Evolutionary conservation across 2,888 invertebrate genomes (phyloP).

Genomic region (Oegoconia quadripuncta): DNA sequence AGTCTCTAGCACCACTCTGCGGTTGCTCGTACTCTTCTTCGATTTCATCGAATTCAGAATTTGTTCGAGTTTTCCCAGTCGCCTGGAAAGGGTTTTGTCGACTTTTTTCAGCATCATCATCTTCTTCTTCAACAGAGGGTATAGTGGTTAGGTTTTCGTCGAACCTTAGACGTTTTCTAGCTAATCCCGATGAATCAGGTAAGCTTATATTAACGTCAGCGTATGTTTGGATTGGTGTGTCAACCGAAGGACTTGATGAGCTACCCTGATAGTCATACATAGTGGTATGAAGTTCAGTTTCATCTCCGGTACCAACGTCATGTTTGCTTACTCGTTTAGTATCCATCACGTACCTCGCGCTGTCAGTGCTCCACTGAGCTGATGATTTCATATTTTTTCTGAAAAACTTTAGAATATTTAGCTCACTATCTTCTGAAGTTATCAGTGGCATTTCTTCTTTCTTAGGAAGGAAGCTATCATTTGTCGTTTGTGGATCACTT

Average conservation of each 20-base stretch:
- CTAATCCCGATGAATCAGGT: slow-evolving; percentile 8
- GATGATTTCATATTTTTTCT: slow-evolving; percentile 31
- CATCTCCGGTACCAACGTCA: slow-evolving; percentile 20
- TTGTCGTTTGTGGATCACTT: neutral
- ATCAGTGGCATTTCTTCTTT: slow-evolving; percentile 1
- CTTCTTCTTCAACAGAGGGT: slow-evolving; percentile 22
- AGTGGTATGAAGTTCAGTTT: slow-evolving; percentile 38
- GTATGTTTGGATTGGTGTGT: slow-evolving; percentile 2
- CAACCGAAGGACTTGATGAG: too few relatives aligned
- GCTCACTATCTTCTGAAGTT: slow-evolving; percentile 26
- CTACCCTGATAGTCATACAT: slow-evolving; percentile 39
- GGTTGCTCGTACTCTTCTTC: slow-evolving; percentile 26
- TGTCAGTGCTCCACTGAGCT: slow-evolving; percentile 7
- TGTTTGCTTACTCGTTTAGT: neutral
- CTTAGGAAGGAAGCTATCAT: neutral
- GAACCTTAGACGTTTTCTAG: slow-evolving; percentile 48
- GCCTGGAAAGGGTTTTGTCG: slow-evolving; percentile 2
- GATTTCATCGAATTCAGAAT: slow-evolving; percentile 16
- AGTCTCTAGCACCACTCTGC: slow-evolving; percentile 33
- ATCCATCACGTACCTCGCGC: neutral
- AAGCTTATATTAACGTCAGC: slow-evolving; percentile 17
- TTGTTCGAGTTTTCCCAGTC: slow-evolving; percentile 20
- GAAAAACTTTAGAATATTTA: slow-evolving; percentile 45
- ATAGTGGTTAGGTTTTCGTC: slow-evolving; percentile 42
- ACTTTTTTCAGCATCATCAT: slow-evolving; percentile 14